These are phyloP conservation scores for Neoscelio sp. DNA, from an alignment of 2,888 invertebrate genomes.

Conservation along the genomic window DNA sequence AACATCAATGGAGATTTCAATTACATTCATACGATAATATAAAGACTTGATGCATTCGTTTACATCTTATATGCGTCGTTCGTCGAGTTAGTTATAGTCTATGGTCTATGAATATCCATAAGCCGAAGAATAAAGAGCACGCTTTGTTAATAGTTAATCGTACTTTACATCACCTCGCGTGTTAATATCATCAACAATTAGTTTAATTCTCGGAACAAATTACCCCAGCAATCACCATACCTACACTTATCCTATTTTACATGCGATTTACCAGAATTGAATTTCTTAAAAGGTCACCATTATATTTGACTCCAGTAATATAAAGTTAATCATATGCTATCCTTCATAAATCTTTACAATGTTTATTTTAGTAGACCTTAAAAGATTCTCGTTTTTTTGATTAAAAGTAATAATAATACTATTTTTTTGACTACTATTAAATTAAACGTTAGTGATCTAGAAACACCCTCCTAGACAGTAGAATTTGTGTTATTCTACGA, in stretches of 20 bases:
- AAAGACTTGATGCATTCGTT: slow-evolving; percentile 24
- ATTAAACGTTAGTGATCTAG: too few species aligned
- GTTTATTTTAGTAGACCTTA: too few species aligned
- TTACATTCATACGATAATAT: slow-evolving; percentile 61
- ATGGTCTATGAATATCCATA: slow-evolving; percentile 67
- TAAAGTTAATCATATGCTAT: too few species aligned
- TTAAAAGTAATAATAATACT: too few species aligned
- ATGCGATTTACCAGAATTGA: background rate
- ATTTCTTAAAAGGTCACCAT: background rate
- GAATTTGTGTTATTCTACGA: too few species aligned
- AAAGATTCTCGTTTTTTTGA: too few species aligned
- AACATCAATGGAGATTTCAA: too few species aligned
- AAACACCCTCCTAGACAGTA: too few species aligned
- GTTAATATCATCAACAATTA: slow-evolving; percentile 68
- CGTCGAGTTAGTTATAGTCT: slow-evolving; percentile 45
- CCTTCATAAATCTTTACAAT: too few species aligned
- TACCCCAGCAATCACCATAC: slow-evolving; percentile 16
- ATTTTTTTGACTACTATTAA: too few species aligned
- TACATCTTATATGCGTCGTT: slow-evolving; percentile 28
- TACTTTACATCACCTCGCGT: slow-evolving; percentile 59
- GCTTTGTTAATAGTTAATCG: slow-evolving; percentile 46
- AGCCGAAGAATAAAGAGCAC: slow-evolving; percentile 46
- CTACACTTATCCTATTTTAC: slow-evolving; percentile 25
- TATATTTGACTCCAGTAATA: too few species aligned
- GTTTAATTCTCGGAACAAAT: slow-evolving; percentile 48